These are phyloP conservation scores for Leptonema lineaticorne DNA, from an alignment of 1,140 invertebrate species.

Conservation along the genomic window DNA sequence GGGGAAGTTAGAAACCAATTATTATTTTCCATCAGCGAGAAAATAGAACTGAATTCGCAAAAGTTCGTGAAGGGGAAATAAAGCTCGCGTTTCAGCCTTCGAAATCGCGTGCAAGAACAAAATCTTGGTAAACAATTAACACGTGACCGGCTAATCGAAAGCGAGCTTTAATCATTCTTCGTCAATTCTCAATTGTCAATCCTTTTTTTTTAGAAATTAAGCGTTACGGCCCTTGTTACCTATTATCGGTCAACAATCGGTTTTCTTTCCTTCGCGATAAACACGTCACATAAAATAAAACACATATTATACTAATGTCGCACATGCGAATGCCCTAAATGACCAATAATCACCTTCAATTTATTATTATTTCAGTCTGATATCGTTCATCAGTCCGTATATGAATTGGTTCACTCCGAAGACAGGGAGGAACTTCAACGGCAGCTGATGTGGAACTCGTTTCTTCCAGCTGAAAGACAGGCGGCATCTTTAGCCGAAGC, in stretches of 20 bases:
- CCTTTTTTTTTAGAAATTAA: constrained; percentile 31
- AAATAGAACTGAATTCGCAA: no score
- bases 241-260: constrained; percentile 20
- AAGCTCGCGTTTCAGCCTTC: no score
- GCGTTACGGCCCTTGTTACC: constrained; percentile 2
- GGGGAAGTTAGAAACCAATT: no score
- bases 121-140: constrained; percentile 34
- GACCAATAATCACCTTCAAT: neutral
- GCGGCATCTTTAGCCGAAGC: constrained; percentile 81
- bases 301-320: neutral
- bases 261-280: constrained; percentile 20
- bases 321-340: neutral
- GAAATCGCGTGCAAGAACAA: constrained; percentile 34
- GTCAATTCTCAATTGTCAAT: constrained; percentile 39
- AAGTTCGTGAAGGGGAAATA: no score
- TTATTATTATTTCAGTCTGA: constrained; percentile 79
- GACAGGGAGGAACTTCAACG: constrained; percentile 96
- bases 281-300: neutral
- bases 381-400: constrained; percentile 98
- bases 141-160: constrained; percentile 40
- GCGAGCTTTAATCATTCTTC: constrained; percentile 40
- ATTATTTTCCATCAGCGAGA: no score
- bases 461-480: constrained; percentile 78
- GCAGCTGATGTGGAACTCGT: constrained; percentile 95
- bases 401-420: constrained; percentile 98